phyloP scores from a whole-genome alignment of 2,797 vertebrate genomes.

The Notamacropus eugenii region DNA sequence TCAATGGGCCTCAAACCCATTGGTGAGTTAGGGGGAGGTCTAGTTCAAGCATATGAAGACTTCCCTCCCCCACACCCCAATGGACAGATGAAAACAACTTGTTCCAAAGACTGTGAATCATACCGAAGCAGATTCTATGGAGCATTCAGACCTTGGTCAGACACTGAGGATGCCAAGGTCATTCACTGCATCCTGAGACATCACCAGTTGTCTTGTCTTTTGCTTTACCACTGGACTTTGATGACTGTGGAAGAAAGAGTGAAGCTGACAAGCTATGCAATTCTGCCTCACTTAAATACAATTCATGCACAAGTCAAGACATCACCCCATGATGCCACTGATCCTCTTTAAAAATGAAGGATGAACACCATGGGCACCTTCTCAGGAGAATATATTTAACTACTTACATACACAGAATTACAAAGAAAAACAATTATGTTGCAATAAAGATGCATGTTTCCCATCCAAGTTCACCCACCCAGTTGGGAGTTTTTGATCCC shows the following conservation, averaged over 20 bases:
- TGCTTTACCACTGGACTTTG: background rate
- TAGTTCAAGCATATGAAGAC: background rate
- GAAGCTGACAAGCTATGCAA: background rate
- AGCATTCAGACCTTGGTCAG: background rate
- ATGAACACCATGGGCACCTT: background rate
- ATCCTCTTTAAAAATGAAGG: background rate
- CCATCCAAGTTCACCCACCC: background rate
- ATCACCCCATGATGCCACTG: background rate
- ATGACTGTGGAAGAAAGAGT: background rate
- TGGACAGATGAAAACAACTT: background rate
- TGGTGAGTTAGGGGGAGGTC: background rate
- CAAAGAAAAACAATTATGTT: background rate
- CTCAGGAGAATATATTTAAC: background rate
- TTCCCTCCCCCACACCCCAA: background rate
- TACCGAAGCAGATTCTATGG: background rate
- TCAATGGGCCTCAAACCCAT: background rate
- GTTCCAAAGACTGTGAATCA: background rate
- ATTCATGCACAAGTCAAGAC: background rate
- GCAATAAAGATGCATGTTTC: background rate
- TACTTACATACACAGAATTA: background rate
- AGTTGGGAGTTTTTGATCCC: background rate
- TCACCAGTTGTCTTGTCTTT: no score
- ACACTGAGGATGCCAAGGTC: background rate
- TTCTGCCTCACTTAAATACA: background rate
- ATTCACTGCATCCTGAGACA: background rate